phyloP scores from a whole-genome alignment of 1,140 invertebrate genomes.

The Palaemon carinicauda region DNA sequence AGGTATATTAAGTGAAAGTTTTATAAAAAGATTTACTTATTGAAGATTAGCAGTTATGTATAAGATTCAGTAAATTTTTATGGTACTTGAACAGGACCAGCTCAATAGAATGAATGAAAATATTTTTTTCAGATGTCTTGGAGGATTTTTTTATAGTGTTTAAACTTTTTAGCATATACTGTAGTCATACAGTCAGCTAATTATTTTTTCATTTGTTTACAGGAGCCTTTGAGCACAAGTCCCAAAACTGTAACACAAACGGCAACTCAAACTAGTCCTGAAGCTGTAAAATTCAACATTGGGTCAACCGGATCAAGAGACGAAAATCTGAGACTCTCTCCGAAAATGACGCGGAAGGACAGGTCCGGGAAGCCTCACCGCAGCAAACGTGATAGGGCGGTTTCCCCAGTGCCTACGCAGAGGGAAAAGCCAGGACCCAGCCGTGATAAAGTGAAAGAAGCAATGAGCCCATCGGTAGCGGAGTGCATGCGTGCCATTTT shows the following conservation, averaged over 20 bases:
- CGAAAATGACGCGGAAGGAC: slow-evolving; percentile 73
- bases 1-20: too few species aligned
- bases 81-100: too few species aligned
- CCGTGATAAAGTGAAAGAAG: slow-evolving; percentile 75
- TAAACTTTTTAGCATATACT: neutral
- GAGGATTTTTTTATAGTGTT: too few species aligned
- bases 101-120: too few species aligned
- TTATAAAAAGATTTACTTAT: too few species aligned
- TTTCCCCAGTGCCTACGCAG: slow-evolving; percentile 68
- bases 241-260: slow-evolving; percentile 71
- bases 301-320: slow-evolving; percentile 68
- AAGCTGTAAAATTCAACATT: slow-evolving; percentile 71
- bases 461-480: slow-evolving; percentile 90
- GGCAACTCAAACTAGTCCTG: slow-evolving; percentile 80
- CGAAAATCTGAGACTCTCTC: slow-evolving; percentile 70
- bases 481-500: slow-evolving; percentile 93
- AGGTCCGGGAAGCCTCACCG: slow-evolving; percentile 65
- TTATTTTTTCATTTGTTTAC: slow-evolving; percentile 20
- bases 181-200: neutral
- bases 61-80: too few species aligned
- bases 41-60: too few species aligned
- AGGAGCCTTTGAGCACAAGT: slow-evolving; percentile 58
- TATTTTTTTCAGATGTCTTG: too few species aligned
- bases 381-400: slow-evolving; percentile 71
- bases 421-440: slow-evolving; percentile 45